Evolutionary conservation across 2,888 invertebrate genomes (phyloP), one percentile per base, ranked within the genome.

Genomic region (Drosophila helvetica): DNA sequence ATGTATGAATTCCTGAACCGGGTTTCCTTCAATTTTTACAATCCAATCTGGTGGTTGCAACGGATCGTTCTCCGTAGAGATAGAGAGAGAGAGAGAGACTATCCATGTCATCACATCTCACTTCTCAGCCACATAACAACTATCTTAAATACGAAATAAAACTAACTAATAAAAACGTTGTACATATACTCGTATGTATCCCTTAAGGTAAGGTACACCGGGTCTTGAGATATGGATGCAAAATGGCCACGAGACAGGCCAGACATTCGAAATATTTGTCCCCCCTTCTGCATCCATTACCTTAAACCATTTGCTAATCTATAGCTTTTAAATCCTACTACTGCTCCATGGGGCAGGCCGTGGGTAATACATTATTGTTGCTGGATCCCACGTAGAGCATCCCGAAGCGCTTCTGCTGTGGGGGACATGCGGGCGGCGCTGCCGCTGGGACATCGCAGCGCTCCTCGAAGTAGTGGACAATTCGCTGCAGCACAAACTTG

Each of bases 281-380:
- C 1, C 4, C 33, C 33, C 12, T 33, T 33, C 33, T 12, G 33
- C 33, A 33, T 12, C 33, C 33, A 12, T 6, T 2, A 38, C 38
- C 15, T 38, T n/a, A 7, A 38, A 7, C 38, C 38, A 15, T 7
- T n/a, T 38, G 38, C 38, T 38, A 15, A 38, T 2, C 33, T 33
- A 33, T 10, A 12, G 33, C 12, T 12, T 12, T 33, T 33, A 33
- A 12, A 3, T 12, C 6, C 38, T 6, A 38, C 38, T 90, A 90
- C 65, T 91, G 91, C 56, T 91, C 91, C 91, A 91, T 91, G 22
- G 90, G 86, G 56, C 88, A 91, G 10, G 79, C 63, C 47, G 85
- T 84, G 12, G 78, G 54, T 74, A 83, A 61, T 25, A 80, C 63
- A 50, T 86, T 86, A 22, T 43, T 73, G 19, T 64, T 68, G 22